Percentiles rank a stretch among this genome's conserved stretches.
These are phyloP conservation scores for Petrocephalus schoutedeni DNA, from an alignment of 2,797 vertebrate species.

Conservation along the genomic window DNA sequence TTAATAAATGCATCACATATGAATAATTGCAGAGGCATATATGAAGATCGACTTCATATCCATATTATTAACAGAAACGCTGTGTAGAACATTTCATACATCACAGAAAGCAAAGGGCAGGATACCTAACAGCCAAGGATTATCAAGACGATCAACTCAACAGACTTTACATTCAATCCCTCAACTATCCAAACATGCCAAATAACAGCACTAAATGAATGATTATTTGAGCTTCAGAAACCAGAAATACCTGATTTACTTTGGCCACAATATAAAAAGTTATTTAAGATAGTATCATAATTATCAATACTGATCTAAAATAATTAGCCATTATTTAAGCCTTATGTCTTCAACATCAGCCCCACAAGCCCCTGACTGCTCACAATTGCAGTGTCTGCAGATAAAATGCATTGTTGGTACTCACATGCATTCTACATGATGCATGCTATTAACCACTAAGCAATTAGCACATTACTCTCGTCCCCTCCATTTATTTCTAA, in stretches of 20 bases:
- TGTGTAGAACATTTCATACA: not conserved
- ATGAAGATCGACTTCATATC: not conserved
- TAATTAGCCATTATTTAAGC: not conserved
- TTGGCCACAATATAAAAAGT: not conserved
- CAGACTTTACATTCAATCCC: not conserved
- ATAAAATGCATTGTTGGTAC: not conserved
- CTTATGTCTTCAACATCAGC: not conserved
- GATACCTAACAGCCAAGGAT: not conserved
- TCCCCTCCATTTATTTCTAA: not conserved
- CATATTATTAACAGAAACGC: not conserved
- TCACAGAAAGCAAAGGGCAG: not conserved
- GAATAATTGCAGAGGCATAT: not conserved
- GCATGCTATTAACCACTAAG: not conserved
- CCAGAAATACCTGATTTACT: not conserved
- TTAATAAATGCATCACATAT: not conserved
- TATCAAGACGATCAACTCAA: not conserved
- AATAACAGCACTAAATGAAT: not conserved
- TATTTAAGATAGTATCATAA: not conserved
- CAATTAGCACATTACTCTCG: not conserved
- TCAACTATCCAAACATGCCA: not conserved
- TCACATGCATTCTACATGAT: not conserved
- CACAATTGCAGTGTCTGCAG: not conserved
- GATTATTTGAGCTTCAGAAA: not conserved
- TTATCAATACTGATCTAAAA: not conserved
- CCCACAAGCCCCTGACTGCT: not conserved